phyloP scores from a whole-genome alignment of 2,888 invertebrate genomes.

The Hoplodrina ambigua region DNA sequence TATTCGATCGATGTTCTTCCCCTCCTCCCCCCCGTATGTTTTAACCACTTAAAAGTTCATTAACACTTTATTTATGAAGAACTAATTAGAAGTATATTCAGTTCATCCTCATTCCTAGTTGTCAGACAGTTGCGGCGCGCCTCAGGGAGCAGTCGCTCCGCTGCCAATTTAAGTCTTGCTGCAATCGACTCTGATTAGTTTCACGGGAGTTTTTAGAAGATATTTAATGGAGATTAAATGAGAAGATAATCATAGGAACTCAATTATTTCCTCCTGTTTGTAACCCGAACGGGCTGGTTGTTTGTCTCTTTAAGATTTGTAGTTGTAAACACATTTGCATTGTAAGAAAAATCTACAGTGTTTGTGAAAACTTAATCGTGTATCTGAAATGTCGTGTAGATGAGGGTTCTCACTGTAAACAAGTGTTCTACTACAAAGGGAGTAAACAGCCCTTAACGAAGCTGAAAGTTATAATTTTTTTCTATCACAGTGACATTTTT shows the following conservation, averaged over 20 bases:
- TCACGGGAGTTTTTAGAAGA: background rate
- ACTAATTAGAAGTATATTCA: background rate
- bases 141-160: slow-evolving; percentile 7
- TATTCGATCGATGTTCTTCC: no score
- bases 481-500: no score
- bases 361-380: slow-evolving; percentile 6
- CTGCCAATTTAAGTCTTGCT: slow-evolving; percentile 21
- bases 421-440: no score
- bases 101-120: slow-evolving; percentile 2
- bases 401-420: no score
- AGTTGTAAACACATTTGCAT: slow-evolving; percentile 5
- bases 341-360: background rate
- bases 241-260: background rate
- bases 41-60: background rate
- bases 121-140: background rate
- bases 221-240: background rate
- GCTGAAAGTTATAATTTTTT: no score
- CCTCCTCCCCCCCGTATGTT: no score
- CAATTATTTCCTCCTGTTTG: no score
- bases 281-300: background rate
- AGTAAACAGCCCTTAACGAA: no score
- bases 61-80: slow-evolving; percentile 4
- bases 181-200: slow-evolving; percentile 29
- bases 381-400: background rate
- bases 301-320: background rate